A percentile compares a stretch with the other conserved stretches of the same genome.
Evolutionary conservation across 2,113 vertebrate species (phyloP).

Genomic region (Centropristis striata): DNA sequence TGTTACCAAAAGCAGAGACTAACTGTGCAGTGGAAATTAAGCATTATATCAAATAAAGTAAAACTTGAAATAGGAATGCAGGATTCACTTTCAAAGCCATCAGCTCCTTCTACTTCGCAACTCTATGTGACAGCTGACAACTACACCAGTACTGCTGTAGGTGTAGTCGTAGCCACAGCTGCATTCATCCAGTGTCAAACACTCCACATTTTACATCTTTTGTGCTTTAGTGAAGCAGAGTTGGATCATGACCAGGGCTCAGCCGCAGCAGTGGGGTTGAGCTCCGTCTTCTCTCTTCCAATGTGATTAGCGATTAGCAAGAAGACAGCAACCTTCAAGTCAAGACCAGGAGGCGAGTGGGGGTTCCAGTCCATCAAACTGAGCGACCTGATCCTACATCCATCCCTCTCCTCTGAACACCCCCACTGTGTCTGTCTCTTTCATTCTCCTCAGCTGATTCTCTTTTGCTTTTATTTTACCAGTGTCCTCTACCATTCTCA

Average conservation of each 20-base stretch:
- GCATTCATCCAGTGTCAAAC: constrained; percentile 8
- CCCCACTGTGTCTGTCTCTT: constrained; percentile 20
- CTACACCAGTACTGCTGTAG: not conserved
- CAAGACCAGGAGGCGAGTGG: constrained; percentile 9
- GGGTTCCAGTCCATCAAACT: constrained; percentile 50
- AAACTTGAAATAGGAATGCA: not conserved
- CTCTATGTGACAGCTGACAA: constrained; percentile 2
- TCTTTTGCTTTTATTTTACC: constrained; percentile 24
- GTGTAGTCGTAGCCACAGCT: constrained; percentile 17
- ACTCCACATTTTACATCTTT: constrained; percentile 33
- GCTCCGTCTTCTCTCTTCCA: constrained; percentile 40
- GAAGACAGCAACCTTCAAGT: constrained; percentile 49
- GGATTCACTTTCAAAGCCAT: not conserved
- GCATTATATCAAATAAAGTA: not conserved
- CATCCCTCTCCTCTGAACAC: constrained; percentile 13
- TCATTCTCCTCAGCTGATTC: constrained; percentile 37
- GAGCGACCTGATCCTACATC: constrained; percentile 45
- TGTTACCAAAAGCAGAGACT: no score
- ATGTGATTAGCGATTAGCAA: constrained; percentile 62
- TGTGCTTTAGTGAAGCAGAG: constrained; percentile 54
- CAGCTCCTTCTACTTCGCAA: not conserved
- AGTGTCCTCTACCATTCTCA: not conserved
- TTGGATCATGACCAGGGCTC: constrained; percentile 50
- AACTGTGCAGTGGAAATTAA: not conserved
- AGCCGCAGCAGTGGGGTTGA: constrained; percentile 32